Base-by-base conservation (phyloP, 1,140 invertebrate species). In the Uloborus diversus region DNA sequence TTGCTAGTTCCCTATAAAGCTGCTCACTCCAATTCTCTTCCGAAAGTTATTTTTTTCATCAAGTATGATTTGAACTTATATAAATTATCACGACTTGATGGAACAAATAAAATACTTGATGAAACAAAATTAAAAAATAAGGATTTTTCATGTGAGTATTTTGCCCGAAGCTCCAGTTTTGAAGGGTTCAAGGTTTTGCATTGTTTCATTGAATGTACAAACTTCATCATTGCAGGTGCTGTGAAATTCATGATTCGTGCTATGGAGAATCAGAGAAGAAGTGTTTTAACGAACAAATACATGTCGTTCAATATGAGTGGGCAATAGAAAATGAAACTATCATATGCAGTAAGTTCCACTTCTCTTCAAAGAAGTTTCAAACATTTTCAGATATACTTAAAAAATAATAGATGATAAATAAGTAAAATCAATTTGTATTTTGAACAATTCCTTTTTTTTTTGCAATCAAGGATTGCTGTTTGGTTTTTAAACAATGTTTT, bases 221-320 rank as follows among this genome's bases (percentile, higher is more conserved):
- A n/a, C n/a, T n/a, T n/a, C n/a, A n/a, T n/a, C n/a, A n/a, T n/a
- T n/a, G n/a, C n/a, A 75, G 71, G 5, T 75, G 71, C 13, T 75
- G 71, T 25, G 27, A 64, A 53, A 53, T 75, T 1, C 71, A 75
- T 17, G 71, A 75, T n/a, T 17, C 51, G 17, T 75, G 71, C 17
- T 75, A 75, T 33, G 71, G 71, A 3, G 27, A 1, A 23, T 33
- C 71, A 13, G 71, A 75, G 37, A 35, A 49, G 33, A 17, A 32
- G 17, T 75, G 71, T 27, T 64, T 30, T 0, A 35, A 56, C 37
- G 68, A 51, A 25, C 59, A 64, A 27, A 42, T 64, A 7, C 71
- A 75, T 23, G 17, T 75, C 1, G 20, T 75, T 9, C 57, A 62
- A 23, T 75, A 75, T 30, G 20, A n/a, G 2, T 75, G 71, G 71